Conservation (phyloP, 2,113 vertebrate genomes). For the Laticauda colubrina region DNA sequence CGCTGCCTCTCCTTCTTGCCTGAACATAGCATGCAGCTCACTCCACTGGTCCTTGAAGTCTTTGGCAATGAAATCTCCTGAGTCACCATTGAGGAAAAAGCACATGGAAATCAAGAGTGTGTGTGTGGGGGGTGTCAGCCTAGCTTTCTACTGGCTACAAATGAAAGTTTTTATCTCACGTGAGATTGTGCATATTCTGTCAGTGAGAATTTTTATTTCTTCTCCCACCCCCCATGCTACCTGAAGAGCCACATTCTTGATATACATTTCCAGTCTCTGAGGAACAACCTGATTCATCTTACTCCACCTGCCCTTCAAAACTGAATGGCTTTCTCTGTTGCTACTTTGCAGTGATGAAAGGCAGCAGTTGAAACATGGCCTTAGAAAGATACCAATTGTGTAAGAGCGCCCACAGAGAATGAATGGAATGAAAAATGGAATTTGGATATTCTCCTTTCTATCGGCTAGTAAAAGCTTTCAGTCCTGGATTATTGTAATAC, state of each 20-base stretch:
- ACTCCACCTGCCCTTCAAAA: accelerated
- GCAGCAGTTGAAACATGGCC: background rate
- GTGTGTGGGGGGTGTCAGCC: background rate
- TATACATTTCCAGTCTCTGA: background rate
- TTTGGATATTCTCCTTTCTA: no score
- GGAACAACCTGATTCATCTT: background rate
- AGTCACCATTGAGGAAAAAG: background rate
- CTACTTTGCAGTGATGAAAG: background rate
- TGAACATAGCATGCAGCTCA: slow-evolving; percentile 93
- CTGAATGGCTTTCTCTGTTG: background rate
- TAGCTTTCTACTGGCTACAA: background rate
- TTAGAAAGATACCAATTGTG: background rate
- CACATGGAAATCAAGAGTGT: accelerated
- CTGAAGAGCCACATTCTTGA: background rate
- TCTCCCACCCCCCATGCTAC: slow-evolving; percentile 16
- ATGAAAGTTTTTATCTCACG: background rate
- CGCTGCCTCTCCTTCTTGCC: slow-evolving; percentile 91
- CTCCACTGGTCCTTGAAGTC: slow-evolving; percentile 92
- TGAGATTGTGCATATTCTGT: background rate
- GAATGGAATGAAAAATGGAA: background rate
- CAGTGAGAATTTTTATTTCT: background rate
- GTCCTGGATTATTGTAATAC: background rate
- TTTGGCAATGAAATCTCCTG: slow-evolving; percentile 94
- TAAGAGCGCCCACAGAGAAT: background rate
- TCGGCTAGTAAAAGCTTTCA: background rate